A percentile compares a stretch with the other conserved stretches of the same genome.
Evolutionary conservation across 1,140 invertebrate genomes (phyloP).

Genomic region (Semibalanus balanoides): DNA sequence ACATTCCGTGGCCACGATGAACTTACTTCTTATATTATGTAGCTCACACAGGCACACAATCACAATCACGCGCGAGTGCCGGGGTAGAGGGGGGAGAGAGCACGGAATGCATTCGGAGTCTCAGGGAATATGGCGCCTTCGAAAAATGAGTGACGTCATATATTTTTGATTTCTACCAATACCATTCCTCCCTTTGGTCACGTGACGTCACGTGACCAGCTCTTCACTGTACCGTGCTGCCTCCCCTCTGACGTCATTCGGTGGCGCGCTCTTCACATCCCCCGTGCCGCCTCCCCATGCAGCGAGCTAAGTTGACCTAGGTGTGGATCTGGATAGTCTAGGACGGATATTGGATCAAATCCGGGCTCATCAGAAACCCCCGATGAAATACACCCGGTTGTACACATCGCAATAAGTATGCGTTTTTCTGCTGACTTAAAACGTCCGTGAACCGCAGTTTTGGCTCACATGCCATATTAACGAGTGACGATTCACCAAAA

Average conservation of each 20-base stretch:
- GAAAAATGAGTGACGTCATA: neutral
- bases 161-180: neutral
- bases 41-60: neutral
- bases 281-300: neutral
- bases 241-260: neutral
- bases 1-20: neutral
- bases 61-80: neutral
- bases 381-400: neutral
- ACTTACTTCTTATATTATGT: neutral
- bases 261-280: neutral
- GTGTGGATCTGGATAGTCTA: neutral
- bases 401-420: neutral
- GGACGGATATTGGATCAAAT: neutral
- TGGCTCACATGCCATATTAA: neutral
- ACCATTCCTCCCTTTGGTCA: neutral
- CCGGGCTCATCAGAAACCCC: neutral
- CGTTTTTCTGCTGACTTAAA: neutral
- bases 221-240: neutral
- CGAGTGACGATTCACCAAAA: neutral
- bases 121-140: neutral
- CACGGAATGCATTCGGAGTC: neutral
- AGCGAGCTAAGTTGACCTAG: neutral
- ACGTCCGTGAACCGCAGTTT: neutral
- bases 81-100: neutral
- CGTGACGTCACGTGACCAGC: neutral